phyloP scores from a whole-genome alignment of 2,888 invertebrate genomes.

The Embidobia sp. region DNA sequence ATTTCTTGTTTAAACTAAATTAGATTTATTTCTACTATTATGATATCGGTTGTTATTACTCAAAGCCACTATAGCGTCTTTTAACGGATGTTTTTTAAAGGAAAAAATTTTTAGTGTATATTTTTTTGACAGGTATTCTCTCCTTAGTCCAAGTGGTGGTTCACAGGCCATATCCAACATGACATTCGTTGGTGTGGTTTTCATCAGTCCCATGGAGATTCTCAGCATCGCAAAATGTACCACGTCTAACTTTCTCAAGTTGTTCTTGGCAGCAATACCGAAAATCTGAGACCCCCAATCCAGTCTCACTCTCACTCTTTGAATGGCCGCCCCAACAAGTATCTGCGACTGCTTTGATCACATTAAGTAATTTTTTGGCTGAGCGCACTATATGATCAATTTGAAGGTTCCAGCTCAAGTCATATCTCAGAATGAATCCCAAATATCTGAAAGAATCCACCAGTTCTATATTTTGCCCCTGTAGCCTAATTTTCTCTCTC shows the following conservation, averaged over 20 bases:
- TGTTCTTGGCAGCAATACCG: not conserved
- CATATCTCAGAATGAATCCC: not conserved
- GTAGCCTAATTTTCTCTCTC: not conserved
- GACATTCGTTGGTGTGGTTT: conserved; percentile 16
- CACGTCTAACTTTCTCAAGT: not conserved
- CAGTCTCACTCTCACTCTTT: not conserved
- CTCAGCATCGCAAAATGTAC: conserved; percentile 12
- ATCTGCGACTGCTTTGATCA: not conserved
- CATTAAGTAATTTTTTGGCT: not conserved
- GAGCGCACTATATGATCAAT: not conserved
- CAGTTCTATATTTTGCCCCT: not conserved
- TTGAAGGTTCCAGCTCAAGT: conserved; percentile 4
- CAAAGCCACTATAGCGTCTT: not conserved
- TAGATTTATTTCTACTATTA: not conserved
- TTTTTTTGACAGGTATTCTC: conserved; percentile 12
- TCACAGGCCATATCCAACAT: conserved; percentile 4
- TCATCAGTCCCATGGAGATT: conserved; percentile 19
- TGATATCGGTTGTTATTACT: not conserved
- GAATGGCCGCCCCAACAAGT: not conserved
- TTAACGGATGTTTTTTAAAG: conserved; percentile 3
- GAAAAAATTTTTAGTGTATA: not conserved
- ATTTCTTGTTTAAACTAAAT: not conserved
- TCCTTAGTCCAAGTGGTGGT: conserved; percentile 1
- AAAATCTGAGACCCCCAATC: conserved; percentile 7
- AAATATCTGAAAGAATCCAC: not conserved